Percentiles rank a stretch among this genome's conserved stretches.
Conservation (phyloP, 2,797 vertebrate species). For the Microhierax caerulescens region DNA sequence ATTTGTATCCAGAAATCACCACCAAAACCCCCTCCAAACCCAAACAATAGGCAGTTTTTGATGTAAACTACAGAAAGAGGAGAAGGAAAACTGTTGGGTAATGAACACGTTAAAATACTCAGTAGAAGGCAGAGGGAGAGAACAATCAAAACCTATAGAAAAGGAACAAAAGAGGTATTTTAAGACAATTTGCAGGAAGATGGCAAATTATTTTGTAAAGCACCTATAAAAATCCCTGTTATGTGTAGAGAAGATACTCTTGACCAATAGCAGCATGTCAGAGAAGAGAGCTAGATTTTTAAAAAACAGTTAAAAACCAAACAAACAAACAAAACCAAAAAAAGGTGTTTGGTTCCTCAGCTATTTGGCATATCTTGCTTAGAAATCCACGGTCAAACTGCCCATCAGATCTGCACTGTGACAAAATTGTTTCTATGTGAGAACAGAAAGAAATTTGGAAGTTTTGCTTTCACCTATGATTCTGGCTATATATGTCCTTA, state of each 20-base stretch:
- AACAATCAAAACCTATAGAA: background rate
- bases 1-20: background rate
- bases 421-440: background rate
- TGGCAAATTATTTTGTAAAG: background rate
- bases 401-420: background rate
- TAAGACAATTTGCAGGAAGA: background rate
- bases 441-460: background rate
- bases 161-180: background rate
- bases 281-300: background rate
- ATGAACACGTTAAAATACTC: background rate
- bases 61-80: background rate
- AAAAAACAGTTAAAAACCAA: background rate
- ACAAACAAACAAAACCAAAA: no score
- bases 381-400: background rate
- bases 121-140: background rate
- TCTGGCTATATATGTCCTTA: background rate
- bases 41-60: background rate
- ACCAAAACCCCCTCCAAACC: background rate
- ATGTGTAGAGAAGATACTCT: background rate
- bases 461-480: background rate
- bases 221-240: background rate
- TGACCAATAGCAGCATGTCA: background rate
- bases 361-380: background rate
- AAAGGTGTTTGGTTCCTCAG: background rate
- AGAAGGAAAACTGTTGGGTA: background rate